These are phyloP conservation scores for Tribolium madens DNA, from an alignment of 1,140 invertebrate species.

Conservation along the genomic window DNA sequence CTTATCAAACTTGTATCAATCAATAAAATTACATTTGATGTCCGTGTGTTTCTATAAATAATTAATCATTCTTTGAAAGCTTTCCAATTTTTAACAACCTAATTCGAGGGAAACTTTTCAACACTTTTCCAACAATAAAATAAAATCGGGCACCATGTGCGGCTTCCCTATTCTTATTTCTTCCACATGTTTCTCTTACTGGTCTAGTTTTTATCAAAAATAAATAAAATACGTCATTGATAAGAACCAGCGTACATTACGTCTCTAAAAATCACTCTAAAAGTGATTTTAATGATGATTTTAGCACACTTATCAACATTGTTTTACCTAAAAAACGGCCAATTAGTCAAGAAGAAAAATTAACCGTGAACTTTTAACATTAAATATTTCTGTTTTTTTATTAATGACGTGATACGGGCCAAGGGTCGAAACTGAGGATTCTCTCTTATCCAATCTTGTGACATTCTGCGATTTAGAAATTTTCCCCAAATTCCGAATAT, in stretches of 20 bases:
- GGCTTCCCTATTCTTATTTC: too few species aligned
- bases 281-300: neutral
- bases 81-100: neutral
- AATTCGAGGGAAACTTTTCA: neutral
- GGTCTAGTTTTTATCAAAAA: slow-evolving; percentile 23
- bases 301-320: neutral
- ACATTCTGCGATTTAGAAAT: neutral
- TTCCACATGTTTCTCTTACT: neutral
- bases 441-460: neutral
- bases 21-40: slow-evolving; percentile 22
- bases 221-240: slow-evolving; percentile 38
- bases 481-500: slow-evolving; percentile 7
- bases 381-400: neutral
- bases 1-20: slow-evolving; percentile 24
- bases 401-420: neutral
- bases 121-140: neutral
- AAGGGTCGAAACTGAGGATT: neutral
- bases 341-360: neutral
- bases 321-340: neutral
- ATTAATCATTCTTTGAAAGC: slow-evolving; percentile 3
- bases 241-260: slow-evolving; percentile 6
- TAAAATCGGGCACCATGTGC: neutral
- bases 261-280: slow-evolving; percentile 14
- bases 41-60: slow-evolving; percentile 19
- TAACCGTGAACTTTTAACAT: slow-evolving; percentile 15